Evolutionary conservation across 1,140 invertebrate species (phyloP), one percentile per base, ranked within the genome.

Genomic region (Eriosoma lanigerum): DNA sequence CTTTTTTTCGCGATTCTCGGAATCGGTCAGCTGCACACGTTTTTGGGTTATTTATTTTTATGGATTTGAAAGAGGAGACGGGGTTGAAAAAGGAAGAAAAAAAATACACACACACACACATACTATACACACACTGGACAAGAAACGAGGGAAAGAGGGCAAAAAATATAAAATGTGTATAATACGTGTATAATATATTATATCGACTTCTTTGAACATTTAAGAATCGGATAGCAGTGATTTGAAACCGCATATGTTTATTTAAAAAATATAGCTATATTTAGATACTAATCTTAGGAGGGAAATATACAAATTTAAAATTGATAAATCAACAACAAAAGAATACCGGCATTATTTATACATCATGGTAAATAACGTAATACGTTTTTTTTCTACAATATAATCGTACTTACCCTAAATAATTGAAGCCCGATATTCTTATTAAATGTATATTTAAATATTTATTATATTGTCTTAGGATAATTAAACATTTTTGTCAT

Each of bases 31-130:
- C 75, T 78, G 75, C 75, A 78, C 75, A 78, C 75, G 75, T 78
- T 78, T 78, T 78, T 78, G 75, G 75, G 75, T 78, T 78, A 78
- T 78, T 78, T 78, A 78, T 78, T 76, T 76, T 76, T 78, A 78
- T 78, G 75, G 75, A 78, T 60, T 78, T 78, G 75, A 78, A 78
- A 78, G 75, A 78, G 56, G 56, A 78, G 75, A 78, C 75, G 75
- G 75, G 56, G 75, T 78, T 78, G 75, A 78, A 78, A 78, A 52
- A 78, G 75, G 38, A 78, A 78, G 56, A 78, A 62, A 76, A 56
- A 78, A 68, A 17, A 17, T 38, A 48, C 52, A 48, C 38, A 26
- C 54, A 29, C 75, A 78, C 38, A 44, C 29, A 72, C 48, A 54
- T 29, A n/a, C 21, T 60, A 78, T 21, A 44, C 29, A 72, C 48